phyloP scores from a whole-genome alignment of 2,888 invertebrate genomes.

The Sarcophaga variegata region DNA sequence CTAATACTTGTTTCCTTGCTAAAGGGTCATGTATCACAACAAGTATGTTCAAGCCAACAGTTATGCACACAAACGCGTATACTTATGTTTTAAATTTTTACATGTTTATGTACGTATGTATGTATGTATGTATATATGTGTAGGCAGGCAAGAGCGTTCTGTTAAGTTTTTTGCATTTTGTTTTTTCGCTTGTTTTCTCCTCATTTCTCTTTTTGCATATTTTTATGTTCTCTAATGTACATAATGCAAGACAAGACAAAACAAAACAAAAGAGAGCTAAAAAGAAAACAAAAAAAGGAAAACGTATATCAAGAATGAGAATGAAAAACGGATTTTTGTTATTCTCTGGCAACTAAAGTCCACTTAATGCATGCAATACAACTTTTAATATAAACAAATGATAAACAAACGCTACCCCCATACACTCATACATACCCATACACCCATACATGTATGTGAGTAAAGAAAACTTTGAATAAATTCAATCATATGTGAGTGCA shows the following conservation, averaged over 20 bases:
- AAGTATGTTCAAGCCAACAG: slow-evolving; percentile 20
- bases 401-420: background rate
- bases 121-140: background rate
- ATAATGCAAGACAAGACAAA: slow-evolving; percentile 2
- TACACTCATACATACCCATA: background rate
- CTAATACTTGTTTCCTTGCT: slow-evolving; percentile 43
- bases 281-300: background rate
- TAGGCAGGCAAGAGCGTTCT: slow-evolving; percentile 5
- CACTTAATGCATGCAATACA: slow-evolving; percentile 59
- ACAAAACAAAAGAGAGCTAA: background rate
- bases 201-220: background rate
- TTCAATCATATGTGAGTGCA: too few relatives aligned
- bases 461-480: background rate
- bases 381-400: slow-evolving; percentile 59
- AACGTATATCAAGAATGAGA: too few relatives aligned
- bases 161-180: slow-evolving; percentile 22
- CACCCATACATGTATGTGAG: background rate
- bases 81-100: background rate
- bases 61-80: slow-evolving; percentile 3
- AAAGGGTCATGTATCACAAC: slow-evolving; percentile 63
- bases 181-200: background rate
- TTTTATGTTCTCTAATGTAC: slow-evolving; percentile 19
- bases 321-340: slow-evolving; percentile 13
- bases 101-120: background rate
- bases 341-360: slow-evolving; percentile 50